Conservation (phyloP, 2,888 invertebrate genomes). For the Hyppa rectilinea region DNA sequence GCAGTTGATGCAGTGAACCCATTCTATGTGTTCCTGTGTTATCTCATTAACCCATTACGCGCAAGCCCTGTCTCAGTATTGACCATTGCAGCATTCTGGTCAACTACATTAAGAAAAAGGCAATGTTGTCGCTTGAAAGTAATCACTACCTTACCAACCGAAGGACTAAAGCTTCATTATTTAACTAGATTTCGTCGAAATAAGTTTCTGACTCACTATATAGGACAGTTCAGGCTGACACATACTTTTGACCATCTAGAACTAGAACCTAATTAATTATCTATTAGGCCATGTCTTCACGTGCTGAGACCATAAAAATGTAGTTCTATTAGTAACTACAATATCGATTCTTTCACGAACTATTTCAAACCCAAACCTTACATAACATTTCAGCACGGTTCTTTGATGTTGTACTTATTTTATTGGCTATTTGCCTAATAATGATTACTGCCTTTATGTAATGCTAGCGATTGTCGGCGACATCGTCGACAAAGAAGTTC, state of each 20-base stretch:
- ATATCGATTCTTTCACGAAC: slow-evolving; percentile 48
- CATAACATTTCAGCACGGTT: slow-evolving; percentile 35
- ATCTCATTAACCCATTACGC: too few species aligned
- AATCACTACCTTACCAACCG: not conserved
- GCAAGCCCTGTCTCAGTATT: too few species aligned
- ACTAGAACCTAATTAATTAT: not conserved
- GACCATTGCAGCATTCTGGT: not conserved
- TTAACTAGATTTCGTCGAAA: not conserved
- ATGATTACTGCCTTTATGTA: slow-evolving; percentile 57
- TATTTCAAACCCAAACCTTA: slow-evolving; percentile 43
- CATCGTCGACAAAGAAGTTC: slow-evolving; percentile 37
- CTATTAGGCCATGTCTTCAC: not conserved
- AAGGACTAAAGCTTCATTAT: not conserved
- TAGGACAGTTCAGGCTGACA: not conserved
- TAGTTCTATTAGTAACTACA: not conserved
- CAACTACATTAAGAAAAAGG: slow-evolving; percentile 11
- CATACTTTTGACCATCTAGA: not conserved
- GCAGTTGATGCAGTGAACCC: too few species aligned
- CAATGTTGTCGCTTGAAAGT: not conserved
- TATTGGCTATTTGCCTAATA: slow-evolving; percentile 59
- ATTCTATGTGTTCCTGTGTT: too few species aligned
- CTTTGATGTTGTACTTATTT: slow-evolving; percentile 46
- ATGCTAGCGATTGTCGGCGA: slow-evolving; percentile 49
- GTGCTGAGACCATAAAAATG: not conserved
- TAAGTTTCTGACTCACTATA: not conserved